A percentile compares a stretch with the other conserved stretches of the same genome.
Conservation (phyloP, 2,888 invertebrate genomes). For the Eledone cirrhosa region DNA sequence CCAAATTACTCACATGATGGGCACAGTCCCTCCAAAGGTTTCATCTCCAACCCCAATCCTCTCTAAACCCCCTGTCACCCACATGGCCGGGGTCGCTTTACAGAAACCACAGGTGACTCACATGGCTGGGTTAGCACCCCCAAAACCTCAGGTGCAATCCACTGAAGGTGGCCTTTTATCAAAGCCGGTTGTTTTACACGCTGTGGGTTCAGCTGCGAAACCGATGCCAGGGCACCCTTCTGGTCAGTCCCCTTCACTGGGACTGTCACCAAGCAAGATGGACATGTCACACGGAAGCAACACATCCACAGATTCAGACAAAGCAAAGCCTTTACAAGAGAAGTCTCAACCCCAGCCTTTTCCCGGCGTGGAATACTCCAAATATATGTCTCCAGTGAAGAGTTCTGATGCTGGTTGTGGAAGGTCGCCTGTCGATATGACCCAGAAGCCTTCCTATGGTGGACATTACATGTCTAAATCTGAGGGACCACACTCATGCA, state of each 20-base stretch:
- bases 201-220: slow-evolving; percentile 8
- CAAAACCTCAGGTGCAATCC: neutral
- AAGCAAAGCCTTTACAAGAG: too few relatives aligned
- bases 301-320: too few relatives aligned
- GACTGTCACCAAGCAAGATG: slow-evolving; percentile 4
- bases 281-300: too few relatives aligned
- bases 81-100: slow-evolving; percentile 14
- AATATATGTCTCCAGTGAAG: too few relatives aligned
- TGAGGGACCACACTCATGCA: too few relatives aligned
- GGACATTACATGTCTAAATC: too few relatives aligned
- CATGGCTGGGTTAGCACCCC: slow-evolving; percentile 10
- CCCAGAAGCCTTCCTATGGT: too few relatives aligned
- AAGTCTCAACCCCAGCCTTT: too few relatives aligned
- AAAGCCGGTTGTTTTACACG: slow-evolving; percentile 20
- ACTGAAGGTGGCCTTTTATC: neutral
- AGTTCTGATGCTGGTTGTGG: too few relatives aligned
- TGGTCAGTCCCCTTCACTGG: neutral
- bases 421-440: too few relatives aligned
- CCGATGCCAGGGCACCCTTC: neutral
- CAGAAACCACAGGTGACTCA: slow-evolving; percentile 17
- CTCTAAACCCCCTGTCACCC: slow-evolving; percentile 16
- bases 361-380: too few relatives aligned
- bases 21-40: slow-evolving; percentile 9
- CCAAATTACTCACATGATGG: neutral
- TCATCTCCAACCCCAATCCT: neutral